Evolutionary conservation across 1,140 invertebrate species (phyloP).

Genomic region (Agrilus planipennis): DNA sequence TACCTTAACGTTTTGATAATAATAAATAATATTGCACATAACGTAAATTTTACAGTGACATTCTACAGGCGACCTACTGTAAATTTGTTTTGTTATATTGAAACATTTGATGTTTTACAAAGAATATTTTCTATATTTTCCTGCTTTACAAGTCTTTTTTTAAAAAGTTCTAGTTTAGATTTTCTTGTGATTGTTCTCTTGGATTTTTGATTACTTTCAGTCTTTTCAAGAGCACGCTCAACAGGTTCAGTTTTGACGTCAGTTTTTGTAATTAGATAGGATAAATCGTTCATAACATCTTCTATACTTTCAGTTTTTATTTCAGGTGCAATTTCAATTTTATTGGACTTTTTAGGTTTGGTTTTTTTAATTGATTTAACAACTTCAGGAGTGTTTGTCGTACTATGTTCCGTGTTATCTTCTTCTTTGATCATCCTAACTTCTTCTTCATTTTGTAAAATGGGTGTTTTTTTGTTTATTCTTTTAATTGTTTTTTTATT

Average conservation of each 20-base stretch:
- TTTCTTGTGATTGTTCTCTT: slow-evolving; percentile 19
- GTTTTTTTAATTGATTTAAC: slow-evolving; percentile 5
- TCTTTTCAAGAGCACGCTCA: slow-evolving; percentile 4
- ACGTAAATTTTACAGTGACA: too few relatives aligned
- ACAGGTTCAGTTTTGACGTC: slow-evolving; percentile 21
- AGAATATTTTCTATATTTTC: slow-evolving; percentile 27
- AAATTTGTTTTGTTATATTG: too few relatives aligned
- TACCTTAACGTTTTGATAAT: too few relatives aligned
- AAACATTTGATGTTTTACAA: too few relatives aligned
- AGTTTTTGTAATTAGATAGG: slow-evolving; percentile 18
- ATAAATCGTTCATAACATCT: slow-evolving; percentile 27
- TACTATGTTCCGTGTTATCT: slow-evolving; percentile 6
- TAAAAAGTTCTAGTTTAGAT: slow-evolving; percentile 18
- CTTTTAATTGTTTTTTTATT: slow-evolving; percentile 9
- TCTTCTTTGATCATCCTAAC: slow-evolving; percentile 8
- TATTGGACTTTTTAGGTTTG: slow-evolving; percentile 9
- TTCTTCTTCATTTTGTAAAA: slow-evolving; percentile 11
- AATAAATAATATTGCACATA: too few relatives aligned
- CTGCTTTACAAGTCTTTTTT: slow-evolving; percentile 21
- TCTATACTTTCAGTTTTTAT: slow-evolving; percentile 17
- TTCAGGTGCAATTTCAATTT: slow-evolving; percentile 13
- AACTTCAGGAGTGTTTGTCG: slow-evolving; percentile 6
- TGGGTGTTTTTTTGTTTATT: slow-evolving; percentile 10
- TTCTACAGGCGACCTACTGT: too few relatives aligned
- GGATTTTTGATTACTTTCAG: slow-evolving; percentile 11